phyloP scores from a whole-genome alignment of 2,888 invertebrate genomes.

The Xanthorhoe designata region DNA sequence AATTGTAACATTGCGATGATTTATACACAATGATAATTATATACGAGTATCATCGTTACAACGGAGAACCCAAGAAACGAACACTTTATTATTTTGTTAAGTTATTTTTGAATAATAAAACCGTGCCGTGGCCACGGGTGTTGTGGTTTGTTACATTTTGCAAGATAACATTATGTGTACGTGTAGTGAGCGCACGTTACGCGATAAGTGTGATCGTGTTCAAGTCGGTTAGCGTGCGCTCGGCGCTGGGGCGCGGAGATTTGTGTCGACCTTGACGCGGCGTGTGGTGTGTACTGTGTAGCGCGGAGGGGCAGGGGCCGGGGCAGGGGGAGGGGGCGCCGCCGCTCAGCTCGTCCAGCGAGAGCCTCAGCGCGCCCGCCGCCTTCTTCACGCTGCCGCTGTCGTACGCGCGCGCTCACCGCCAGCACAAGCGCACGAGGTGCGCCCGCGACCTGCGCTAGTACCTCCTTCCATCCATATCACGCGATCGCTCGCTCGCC shows the following conservation, averaged over 20 bases:
- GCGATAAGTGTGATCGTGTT: constrained; percentile 16
- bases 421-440: constrained; percentile 93
- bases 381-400: constrained; percentile 90
- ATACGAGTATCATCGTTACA: constrained; percentile 1
- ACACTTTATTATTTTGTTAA: neutral
- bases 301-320: constrained; percentile 21
- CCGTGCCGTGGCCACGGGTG: neutral
- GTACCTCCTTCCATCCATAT: constrained; percentile 52
- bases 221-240: constrained; percentile 6
- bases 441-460: constrained; percentile 64
- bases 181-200: constrained; percentile 12
- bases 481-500: constrained; percentile 35
- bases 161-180: constrained; percentile 8
- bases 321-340: constrained; percentile 63
- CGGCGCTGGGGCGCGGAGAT: no score
- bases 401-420: constrained; percentile 92
- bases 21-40: neutral
- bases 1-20: neutral
- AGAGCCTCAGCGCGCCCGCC: constrained; percentile 86
- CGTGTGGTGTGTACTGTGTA: constrained; percentile 16
- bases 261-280: constrained; percentile 13
- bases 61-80: neutral
- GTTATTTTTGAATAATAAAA: neutral
- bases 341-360: constrained; percentile 87
- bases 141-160: neutral